Conservation (phyloP, 2,888 invertebrate genomes). For the Lepidocyrtinus sp. region DNA sequence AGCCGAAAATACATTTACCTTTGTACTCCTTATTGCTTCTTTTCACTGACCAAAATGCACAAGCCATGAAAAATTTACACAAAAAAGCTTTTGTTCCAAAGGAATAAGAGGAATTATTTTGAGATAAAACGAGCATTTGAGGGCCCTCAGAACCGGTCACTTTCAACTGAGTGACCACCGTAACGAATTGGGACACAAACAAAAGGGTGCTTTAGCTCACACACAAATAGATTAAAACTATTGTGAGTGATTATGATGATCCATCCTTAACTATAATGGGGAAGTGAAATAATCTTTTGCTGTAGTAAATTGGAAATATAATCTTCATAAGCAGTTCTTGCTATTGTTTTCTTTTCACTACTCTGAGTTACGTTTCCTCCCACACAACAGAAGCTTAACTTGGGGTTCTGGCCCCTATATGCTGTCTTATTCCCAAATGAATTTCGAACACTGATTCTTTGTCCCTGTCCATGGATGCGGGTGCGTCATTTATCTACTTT, state of each 20-base stretch:
- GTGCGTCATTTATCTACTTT: background rate
- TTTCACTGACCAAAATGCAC: constrained; percentile 24
- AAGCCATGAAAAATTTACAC: constrained; percentile 37
- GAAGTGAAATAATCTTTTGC: background rate
- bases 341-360: background rate
- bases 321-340: background rate
- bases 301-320: background rate
- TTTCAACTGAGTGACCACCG: constrained; percentile 69
- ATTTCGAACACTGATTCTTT: background rate
- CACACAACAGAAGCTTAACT: background rate
- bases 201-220: constrained; percentile 53
- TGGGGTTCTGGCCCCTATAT: background rate
- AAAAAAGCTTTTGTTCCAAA: constrained; percentile 42
- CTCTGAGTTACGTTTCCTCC: background rate
- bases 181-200: constrained; percentile 68
- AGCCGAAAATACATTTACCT: constrained; percentile 18
- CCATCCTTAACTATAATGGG: background rate
- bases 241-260: background rate
- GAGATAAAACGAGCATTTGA: constrained; percentile 50
- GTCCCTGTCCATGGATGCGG: background rate
- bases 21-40: background rate
- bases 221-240: background rate
- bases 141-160: constrained; percentile 68
- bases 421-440: background rate
- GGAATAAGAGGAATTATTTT: constrained; percentile 30